These are phyloP conservation scores for Hyperoplus immaculatus DNA, from an alignment of 2,797 vertebrate genomes.

Conservation along the genomic window DNA sequence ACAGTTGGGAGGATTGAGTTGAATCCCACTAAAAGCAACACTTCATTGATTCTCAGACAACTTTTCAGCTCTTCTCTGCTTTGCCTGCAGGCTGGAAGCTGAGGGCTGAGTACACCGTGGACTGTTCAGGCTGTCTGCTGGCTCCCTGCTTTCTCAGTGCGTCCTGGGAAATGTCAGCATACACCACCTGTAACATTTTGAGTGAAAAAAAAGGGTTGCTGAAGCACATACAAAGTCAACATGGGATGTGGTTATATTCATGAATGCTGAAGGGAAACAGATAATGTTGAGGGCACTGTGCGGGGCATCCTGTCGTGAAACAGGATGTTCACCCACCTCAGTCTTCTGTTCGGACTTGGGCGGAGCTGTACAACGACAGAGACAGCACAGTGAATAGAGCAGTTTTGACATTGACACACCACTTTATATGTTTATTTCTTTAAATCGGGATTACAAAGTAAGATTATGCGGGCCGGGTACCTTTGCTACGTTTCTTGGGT, in stretches of 20 bases:
- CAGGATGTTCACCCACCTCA: constrained; percentile 65
- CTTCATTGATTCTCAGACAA: not conserved
- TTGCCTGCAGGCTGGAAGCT: constrained; percentile 49
- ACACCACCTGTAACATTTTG: constrained; percentile 73
- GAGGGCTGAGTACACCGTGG: constrained; percentile 74
- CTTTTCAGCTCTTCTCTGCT: constrained; percentile 1
- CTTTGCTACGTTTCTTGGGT: constrained; percentile 23
- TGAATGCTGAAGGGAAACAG: not conserved
- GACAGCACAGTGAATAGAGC: not conserved
- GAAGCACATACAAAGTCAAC: not conserved
- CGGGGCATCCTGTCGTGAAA: not conserved
- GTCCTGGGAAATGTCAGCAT: constrained; percentile 72
- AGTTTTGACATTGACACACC: not conserved
- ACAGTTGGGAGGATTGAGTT: not conserved
- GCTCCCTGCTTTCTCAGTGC: constrained; percentile 30
- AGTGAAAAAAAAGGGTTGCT: not conserved
- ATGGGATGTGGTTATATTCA: not conserved
- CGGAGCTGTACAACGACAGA: constrained; percentile 36
- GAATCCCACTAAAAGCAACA: not conserved
- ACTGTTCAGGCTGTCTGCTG: constrained; percentile 19
- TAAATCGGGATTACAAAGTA: not conserved
- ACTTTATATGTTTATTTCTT: not conserved
- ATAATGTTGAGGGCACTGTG: not conserved
- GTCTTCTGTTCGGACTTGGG: constrained; percentile 20
- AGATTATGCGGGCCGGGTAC: not conserved